phyloP scores from a whole-genome alignment of 2,888 invertebrate species.

The Ochropleura leucogaster region DNA sequence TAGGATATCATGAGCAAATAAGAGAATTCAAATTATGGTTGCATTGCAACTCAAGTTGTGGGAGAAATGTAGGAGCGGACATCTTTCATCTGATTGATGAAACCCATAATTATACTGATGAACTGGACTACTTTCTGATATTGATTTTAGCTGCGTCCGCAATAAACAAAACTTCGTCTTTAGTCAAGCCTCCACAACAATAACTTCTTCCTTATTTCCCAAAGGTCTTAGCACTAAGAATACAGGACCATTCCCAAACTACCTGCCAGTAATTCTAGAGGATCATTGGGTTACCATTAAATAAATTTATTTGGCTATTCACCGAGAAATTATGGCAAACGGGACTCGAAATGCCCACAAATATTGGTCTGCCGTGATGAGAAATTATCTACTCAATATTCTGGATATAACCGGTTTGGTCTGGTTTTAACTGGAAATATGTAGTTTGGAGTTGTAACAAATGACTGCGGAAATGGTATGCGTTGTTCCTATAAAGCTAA shows the following conservation, averaged over 20 bases:
- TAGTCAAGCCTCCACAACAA: slow-evolving; percentile 17
- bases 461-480: background rate
- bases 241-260: slow-evolving; percentile 26
- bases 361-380: slow-evolving; percentile 51
- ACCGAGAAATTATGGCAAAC: slow-evolving; percentile 57
- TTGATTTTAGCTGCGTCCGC: too few relatives aligned
- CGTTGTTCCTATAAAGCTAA: background rate
- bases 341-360: slow-evolving; percentile 47
- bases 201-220: slow-evolving; percentile 25
- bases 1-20: background rate
- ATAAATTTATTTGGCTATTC: slow-evolving; percentile 63
- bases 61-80: background rate
- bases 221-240: slow-evolving; percentile 36
- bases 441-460: background rate
- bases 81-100: background rate
- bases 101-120: background rate
- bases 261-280: slow-evolving; percentile 53
- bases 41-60: too few relatives aligned
- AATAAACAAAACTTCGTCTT: background rate
- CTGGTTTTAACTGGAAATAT: slow-evolving; percentile 27
- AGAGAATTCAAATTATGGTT: background rate
- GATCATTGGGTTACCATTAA: slow-evolving; percentile 61
- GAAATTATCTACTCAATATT: slow-evolving; percentile 59
- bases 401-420: slow-evolving; percentile 29
- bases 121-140: background rate